These are phyloP conservation scores for Eulithis prunata DNA, from an alignment of 2,888 invertebrate species.

Conservation along the genomic window DNA sequence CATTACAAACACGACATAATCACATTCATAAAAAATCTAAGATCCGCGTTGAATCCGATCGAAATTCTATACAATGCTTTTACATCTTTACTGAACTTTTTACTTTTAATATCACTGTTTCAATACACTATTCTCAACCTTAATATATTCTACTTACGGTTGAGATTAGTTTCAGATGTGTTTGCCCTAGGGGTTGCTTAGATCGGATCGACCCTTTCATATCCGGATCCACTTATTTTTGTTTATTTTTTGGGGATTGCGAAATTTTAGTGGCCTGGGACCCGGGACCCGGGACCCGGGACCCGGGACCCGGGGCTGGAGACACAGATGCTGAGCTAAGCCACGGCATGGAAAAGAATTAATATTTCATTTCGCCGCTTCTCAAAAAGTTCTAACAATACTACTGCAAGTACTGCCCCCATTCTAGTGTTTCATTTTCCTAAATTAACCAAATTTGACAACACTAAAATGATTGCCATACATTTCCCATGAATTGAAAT, in stretches of 20 bases:
- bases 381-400: too few relatives aligned
- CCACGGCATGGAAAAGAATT: background rate
- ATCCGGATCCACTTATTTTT: conserved; percentile 57
- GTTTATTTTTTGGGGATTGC: conserved; percentile 56
- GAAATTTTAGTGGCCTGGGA: conserved; percentile 41
- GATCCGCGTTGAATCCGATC: conserved; percentile 22
- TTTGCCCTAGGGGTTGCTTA: conserved; percentile 42
- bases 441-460: too few relatives aligned
- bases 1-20: conserved; percentile 20
- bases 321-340: background rate
- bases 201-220: conserved; percentile 64
- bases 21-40: conserved; percentile 22
- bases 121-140: background rate
- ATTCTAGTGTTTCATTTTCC: too few relatives aligned
- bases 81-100: too few relatives aligned
- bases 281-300: conserved; percentile 14
- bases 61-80: conserved; percentile 19
- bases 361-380: background rate
- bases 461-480: too few relatives aligned
- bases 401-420: too few relatives aligned
- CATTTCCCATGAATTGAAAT: too few relatives aligned
- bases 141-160: background rate
- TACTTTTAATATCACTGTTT: conserved; percentile 8
- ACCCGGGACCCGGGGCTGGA: conserved; percentile 16
- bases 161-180: background rate